Base-by-base conservation (phyloP, 2,888 invertebrate genomes). In the Acanthacorydalis orientalis region DNA sequence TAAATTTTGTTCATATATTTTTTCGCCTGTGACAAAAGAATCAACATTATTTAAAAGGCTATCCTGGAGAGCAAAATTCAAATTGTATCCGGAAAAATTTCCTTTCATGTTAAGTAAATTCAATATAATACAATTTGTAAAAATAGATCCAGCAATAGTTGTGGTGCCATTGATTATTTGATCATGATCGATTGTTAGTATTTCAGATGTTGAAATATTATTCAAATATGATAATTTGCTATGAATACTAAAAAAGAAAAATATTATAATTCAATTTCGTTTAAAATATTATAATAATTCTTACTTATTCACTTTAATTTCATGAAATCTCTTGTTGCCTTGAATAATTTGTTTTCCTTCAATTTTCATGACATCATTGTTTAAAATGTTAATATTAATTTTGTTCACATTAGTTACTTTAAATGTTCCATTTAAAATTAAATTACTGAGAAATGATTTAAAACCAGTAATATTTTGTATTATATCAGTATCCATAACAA, bases 401-500 rank as follows among this genome's bases (percentile, higher is more conserved):
- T 60, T 63, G 57, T 75, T 75, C 1, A 73, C 57, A 41, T 58
- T 64, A 0, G 60, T 60, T 32, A 69, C 62, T 44, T 59, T 63
- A 32, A 67, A 64, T 4, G 64, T 63, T 2, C 67, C 64, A 14
- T 55, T 56, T 7, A 75, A 63, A 46, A 57, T 53, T 10, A 77
- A 53, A 55, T 68, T 63, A 14, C 59, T 57, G 3, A 56, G 54
- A 51, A 74, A 68, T 4, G 54, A 57, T 56, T 77, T 78, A 38
- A 52, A 53, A 7, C 73, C 75, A 23, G 63, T 61, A 43, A 78
- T 62, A 9, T 64, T 52, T 56, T 71, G 67, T 31, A 63, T 52
- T 14, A 64, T 60, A 3, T 65, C 56, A 1, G 54, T 55, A 51
- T 68, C 65, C 15, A 63, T 61, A 46, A 62, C 60, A 2, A 73